Conservation (phyloP, 2,888 invertebrate species). For the Macroteleia sp. region DNA sequence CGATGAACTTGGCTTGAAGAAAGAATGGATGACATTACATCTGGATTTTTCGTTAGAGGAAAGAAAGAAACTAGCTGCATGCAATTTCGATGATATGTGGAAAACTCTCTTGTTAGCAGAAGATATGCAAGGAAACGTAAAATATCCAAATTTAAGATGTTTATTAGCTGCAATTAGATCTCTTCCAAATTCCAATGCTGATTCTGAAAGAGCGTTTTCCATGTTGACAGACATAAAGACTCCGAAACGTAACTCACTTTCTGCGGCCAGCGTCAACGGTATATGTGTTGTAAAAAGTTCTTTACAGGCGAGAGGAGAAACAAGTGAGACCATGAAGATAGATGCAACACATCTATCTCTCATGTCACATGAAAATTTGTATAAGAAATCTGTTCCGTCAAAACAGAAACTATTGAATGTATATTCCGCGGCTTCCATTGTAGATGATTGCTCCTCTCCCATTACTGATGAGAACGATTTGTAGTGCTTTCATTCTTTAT, state of each 20-base stretch:
- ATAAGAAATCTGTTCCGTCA: neutral
- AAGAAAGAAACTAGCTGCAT: neutral
- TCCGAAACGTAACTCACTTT: neutral
- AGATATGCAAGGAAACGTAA: too few species aligned
- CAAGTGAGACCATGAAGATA: neutral
- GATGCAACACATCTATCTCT: neutral
- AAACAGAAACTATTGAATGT: too few species aligned
- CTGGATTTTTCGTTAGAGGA: neutral
- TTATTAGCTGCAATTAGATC: too few species aligned
- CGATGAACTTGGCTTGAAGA: neutral
- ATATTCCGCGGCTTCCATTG: too few species aligned
- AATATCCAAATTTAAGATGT: too few species aligned
- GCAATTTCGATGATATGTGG: constrained; percentile 6
- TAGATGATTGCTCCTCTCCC: too few species aligned
- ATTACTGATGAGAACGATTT: too few species aligned
- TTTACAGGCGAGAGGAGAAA: constrained; percentile 3
- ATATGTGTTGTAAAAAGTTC: neutral
- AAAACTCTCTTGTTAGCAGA: too few species aligned
- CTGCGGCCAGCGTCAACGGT: neutral
- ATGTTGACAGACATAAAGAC: constrained; percentile 1
- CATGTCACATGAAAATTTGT: constrained; percentile 6
- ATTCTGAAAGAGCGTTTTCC: constrained; percentile 10
- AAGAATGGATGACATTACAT: neutral
- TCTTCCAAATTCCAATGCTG: constrained; percentile 17
- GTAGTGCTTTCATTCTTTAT: too few species aligned